Conservation (phyloP, 2,113 vertebrate genomes). For the Arenaria interpres region DNA sequence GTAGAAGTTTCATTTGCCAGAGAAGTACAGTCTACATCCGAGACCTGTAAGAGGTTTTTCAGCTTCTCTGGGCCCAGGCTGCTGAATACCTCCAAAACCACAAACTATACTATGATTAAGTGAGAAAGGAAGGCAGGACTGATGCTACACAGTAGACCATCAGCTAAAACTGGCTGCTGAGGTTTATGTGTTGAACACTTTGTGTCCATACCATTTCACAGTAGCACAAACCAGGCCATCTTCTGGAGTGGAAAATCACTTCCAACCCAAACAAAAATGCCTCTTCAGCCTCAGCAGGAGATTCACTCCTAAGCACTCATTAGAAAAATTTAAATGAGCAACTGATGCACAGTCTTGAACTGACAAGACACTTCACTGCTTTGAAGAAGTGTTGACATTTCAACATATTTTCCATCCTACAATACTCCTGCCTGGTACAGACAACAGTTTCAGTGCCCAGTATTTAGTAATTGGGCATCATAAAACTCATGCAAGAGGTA, state of each 20-base stretch:
- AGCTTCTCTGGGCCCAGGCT: background rate
- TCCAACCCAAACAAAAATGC: background rate
- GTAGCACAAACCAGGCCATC: background rate
- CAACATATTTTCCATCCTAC: background rate
- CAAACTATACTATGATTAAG: background rate
- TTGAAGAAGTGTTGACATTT: constrained; percentile 1
- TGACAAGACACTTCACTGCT: background rate
- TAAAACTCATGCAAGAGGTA: background rate
- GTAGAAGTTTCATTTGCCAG: background rate
- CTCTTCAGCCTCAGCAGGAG: constrained; percentile 15
- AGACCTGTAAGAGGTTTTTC: background rate
- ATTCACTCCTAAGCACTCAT: background rate
- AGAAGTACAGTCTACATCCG: background rate
- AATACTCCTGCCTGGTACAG: background rate
- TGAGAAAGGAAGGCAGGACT: background rate
- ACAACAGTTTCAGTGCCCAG: background rate
- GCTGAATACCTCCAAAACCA: background rate
- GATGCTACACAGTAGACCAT: background rate
- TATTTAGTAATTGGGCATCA: background rate
- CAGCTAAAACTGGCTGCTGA: background rate
- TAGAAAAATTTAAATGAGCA: constrained; percentile 42
- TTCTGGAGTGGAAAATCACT: background rate
- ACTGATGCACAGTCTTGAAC: background rate
- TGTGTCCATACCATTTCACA: background rate
- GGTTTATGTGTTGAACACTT: background rate